phyloP scores from a whole-genome alignment of 64 coral and sea anemone genomes.

The Acropora yongei region DNA sequence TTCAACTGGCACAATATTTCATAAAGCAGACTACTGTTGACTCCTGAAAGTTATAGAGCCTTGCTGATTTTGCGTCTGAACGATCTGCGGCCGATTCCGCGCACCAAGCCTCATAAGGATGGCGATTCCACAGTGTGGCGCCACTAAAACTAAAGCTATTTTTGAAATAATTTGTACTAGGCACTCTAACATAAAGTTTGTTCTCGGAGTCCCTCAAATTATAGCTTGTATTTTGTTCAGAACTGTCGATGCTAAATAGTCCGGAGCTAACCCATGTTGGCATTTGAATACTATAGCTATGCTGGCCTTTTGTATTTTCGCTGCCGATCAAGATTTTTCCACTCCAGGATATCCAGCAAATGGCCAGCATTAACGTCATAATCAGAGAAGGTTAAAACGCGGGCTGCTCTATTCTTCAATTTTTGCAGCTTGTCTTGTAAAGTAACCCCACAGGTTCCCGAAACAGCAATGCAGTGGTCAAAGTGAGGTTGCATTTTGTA shows the following conservation, averaged over 20 bases:
- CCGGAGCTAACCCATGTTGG: neutral
- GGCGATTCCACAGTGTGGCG: too few species aligned
- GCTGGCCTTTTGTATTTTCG: neutral
- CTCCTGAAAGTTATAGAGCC: neutral
- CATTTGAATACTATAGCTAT: neutral
- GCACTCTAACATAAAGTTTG: too few species aligned
- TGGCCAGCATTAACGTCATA: slow-evolving; percentile 43
- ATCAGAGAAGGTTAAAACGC: slow-evolving; percentile 51
- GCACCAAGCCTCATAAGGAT: too few species aligned
- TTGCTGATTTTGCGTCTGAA: slow-evolving; percentile 50
- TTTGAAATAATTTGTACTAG: neutral
- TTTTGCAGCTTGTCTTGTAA: slow-evolving; percentile 52
- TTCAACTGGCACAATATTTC: too few species aligned
- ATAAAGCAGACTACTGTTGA: too few species aligned
- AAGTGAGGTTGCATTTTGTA: slow-evolving; percentile 26
- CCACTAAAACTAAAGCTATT: neutral
- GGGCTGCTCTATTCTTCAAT: slow-evolving; percentile 51
- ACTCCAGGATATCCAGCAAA: neutral
- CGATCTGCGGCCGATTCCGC: neutral
- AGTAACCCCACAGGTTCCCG: slow-evolving; percentile 51
- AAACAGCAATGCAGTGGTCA: slow-evolving; percentile 37
- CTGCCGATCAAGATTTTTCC: neutral
- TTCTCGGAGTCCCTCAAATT: too few species aligned
- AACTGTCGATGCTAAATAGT: too few species aligned
- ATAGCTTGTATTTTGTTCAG: too few species aligned